Evolutionary conservation across 1,140 invertebrate genomes (phyloP).

Genomic region (Aplysia californica): DNA sequence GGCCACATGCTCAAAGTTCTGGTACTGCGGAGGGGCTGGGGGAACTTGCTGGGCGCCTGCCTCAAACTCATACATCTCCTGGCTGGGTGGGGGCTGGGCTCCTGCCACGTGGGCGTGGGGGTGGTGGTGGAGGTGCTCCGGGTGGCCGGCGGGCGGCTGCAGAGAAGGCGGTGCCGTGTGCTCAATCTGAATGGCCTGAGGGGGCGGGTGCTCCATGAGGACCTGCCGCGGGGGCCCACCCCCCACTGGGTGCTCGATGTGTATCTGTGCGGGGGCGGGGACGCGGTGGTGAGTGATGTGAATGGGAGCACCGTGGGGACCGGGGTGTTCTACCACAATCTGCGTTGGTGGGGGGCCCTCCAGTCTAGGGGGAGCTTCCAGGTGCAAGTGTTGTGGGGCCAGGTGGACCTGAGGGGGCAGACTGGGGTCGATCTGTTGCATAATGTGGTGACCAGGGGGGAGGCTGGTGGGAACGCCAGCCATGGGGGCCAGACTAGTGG

Average conservation of each 20-base stretch:
- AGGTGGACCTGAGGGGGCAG: constrained; percentile 7
- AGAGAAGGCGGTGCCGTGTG: constrained; percentile 25
- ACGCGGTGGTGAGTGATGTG: constrained; percentile 15
- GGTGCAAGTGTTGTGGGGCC: constrained; percentile 12
- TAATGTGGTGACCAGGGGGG: constrained; percentile 9
- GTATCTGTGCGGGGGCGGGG: constrained; percentile 6
- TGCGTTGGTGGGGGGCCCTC: neutral
- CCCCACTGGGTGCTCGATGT: constrained; percentile 8
- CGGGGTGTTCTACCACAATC: constrained; percentile 21
- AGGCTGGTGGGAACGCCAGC: neutral
- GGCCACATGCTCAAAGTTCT: constrained; percentile 24
- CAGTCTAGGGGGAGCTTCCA: neutral
- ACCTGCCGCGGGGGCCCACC: constrained; percentile 33
- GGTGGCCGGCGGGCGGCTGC: constrained; percentile 18
- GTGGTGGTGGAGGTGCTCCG: constrained; percentile 15
- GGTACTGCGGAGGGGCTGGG: constrained; percentile 4
- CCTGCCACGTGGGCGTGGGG: neutral
- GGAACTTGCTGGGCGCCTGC: neutral
- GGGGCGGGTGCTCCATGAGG: constrained; percentile 15
- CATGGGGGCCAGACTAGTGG: neutral
- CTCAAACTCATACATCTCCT: constrained; percentile 21
- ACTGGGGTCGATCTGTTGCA: constrained; percentile 22
- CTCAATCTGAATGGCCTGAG: constrained; percentile 9
- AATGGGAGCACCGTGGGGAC: neutral
- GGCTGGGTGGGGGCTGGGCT: neutral